These are phyloP conservation scores for Asobara japonica DNA, from an alignment of 1,140 invertebrate species.

Conservation along the genomic window DNA sequence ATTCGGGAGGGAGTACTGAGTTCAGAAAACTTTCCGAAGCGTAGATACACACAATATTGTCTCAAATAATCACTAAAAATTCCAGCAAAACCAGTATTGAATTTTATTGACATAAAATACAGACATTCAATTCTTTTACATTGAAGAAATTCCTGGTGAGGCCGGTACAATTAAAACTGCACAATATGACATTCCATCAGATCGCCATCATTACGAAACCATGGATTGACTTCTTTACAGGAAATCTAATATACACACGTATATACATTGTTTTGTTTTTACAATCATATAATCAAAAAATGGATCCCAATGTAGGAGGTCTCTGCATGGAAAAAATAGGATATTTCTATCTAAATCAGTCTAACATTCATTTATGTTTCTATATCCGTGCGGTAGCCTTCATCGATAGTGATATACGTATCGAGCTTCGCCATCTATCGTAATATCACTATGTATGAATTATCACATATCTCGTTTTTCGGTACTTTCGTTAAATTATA, in stretches of 20 bases:
- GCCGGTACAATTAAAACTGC: not conserved
- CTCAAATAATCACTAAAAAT: too few relatives aligned
- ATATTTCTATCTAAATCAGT: not conserved
- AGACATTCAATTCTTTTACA: not conserved
- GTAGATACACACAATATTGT: too few relatives aligned
- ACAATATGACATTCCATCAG: not conserved
- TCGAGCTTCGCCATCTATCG: not conserved
- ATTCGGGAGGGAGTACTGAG: too few relatives aligned
- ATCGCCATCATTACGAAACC: too few relatives aligned
- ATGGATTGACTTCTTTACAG: not conserved
- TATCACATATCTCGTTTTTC: not conserved
- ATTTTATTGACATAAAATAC: conserved; percentile 1
- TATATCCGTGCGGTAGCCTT: not conserved
- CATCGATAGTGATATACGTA: not conserved
- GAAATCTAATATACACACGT: not conserved
- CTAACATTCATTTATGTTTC: not conserved
- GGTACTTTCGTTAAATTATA: not conserved
- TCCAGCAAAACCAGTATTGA: not conserved
- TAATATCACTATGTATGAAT: not conserved
- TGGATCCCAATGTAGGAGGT: not conserved
- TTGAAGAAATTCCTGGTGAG: not conserved
- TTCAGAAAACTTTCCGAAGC: too few relatives aligned
- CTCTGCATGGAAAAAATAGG: not conserved
- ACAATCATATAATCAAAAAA: not conserved
- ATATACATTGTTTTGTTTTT: too few relatives aligned